phyloP scores from a whole-genome alignment of 1,140 invertebrate genomes.

The Sminthurides bifidus region DNA sequence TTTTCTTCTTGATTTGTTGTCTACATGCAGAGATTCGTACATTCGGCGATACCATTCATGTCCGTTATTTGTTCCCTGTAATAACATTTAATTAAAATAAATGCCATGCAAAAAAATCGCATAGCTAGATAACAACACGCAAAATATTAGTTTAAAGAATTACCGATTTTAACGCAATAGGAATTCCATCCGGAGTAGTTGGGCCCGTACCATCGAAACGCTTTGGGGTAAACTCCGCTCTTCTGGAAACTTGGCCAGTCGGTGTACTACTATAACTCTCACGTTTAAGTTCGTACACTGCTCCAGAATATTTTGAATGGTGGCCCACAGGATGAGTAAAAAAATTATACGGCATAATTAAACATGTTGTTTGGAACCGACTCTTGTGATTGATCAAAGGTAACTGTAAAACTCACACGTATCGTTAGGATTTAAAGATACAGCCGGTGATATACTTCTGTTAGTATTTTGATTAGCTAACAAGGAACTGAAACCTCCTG shows the following conservation, averaged over 20 bases:
- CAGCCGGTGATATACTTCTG: slow-evolving; percentile 34
- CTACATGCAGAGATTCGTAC: slow-evolving; percentile 79
- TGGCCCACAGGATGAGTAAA: slow-evolving; percentile 35
- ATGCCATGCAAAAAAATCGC: slow-evolving; percentile 28
- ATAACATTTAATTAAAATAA: slow-evolving; percentile 6
- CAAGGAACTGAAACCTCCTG: slow-evolving; percentile 12
- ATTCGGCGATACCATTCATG: slow-evolving; percentile 94
- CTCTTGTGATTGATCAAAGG: slow-evolving; percentile 7
- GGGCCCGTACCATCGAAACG: slow-evolving; percentile 46
- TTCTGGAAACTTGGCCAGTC: slow-evolving; percentile 46
- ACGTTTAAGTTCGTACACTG: slow-evolving; percentile 56
- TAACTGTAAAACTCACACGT: slow-evolving; percentile 40
- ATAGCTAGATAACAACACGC: background rate
- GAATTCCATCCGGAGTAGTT: slow-evolving; percentile 75
- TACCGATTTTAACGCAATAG: slow-evolving; percentile 81
- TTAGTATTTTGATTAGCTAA: slow-evolving; percentile 5
- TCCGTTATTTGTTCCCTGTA: slow-evolving; percentile 76
- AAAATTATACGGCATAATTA: slow-evolving; percentile 10
- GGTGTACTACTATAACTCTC: slow-evolving; percentile 57
- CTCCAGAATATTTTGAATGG: too few relatives aligned
- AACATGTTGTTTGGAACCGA: background rate
- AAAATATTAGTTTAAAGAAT: slow-evolving; percentile 28
- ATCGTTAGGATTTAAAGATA: slow-evolving; percentile 48
- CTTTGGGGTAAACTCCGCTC: slow-evolving; percentile 54
- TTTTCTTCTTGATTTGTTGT: slow-evolving; percentile 38